Evolutionary conservation across 2,113 vertebrate species (phyloP), one percentile per base, ranked within the genome.

Genomic region (Ochotona princeps): DNA sequence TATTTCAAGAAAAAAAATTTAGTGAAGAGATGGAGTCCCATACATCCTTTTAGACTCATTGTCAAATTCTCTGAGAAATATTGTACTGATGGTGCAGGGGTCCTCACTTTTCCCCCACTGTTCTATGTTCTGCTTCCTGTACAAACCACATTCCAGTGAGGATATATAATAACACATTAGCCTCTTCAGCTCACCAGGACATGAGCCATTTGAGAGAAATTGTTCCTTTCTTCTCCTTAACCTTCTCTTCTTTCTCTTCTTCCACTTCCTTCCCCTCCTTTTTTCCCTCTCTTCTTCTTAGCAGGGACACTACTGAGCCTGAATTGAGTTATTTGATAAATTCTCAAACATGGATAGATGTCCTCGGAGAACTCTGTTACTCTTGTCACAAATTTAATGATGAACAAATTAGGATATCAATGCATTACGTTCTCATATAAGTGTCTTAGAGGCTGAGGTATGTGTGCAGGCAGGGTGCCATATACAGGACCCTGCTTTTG

Each of bases 1-100:
- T 3, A n/a, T 67, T 79, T 67, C 15, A 65, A 65, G 69, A 91
- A 74, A 89, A 74, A 89, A 92, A 89, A 35, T 38, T 57, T 44
- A 79, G 61, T 51, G 30, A 35, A 72, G 92, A 78, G 35, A 26
- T 47, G 49, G 76, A 30, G 20, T 38, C 25, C 14, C 32, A 65
- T 7, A 61, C 6, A 61, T 78, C 76, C 20, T 87, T 90, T 18
- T 72, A 70, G 44, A 63, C 30, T 5, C n/a, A 75, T 86, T 23
- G 79, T 2, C 15, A 57, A 20, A 30, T 88, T 85, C 70, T 80
- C 18, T 67, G n/a, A 54, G 76, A 89, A 38, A 25, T 32, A 65
- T 0, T 74, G 32, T 60, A 38, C 5, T 7, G 26, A 23, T 8
- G 7, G 38, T 15, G 30, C 14, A 3, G 49, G 1, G 0, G 25